Evolutionary conservation across 2,888 invertebrate species (phyloP).

Genomic region (Brenthis ino): DNA sequence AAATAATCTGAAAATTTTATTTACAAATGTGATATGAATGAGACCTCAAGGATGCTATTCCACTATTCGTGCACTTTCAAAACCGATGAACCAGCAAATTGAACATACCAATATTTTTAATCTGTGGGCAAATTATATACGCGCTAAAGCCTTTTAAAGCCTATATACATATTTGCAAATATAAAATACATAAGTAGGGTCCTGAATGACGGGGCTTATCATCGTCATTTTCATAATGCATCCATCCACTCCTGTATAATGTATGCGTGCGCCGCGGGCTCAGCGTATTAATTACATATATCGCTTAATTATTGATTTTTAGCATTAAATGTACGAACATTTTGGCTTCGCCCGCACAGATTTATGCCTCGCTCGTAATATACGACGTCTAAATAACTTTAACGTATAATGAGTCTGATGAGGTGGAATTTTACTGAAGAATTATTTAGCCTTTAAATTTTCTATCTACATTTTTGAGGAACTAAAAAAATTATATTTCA

Average conservation of each 20-base stretch:
- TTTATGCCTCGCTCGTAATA: constrained; percentile 46
- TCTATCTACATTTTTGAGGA: not conserved
- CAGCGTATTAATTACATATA: constrained; percentile 78
- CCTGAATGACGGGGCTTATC: constrained; percentile 56
- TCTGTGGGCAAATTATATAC: constrained; percentile 21
- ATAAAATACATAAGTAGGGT: constrained; percentile 42
- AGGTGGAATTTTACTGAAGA: constrained; percentile 26
- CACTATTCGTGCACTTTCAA: not conserved
- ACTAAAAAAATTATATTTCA: not conserved
- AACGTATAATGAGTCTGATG: constrained; percentile 28
- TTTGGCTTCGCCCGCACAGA: constrained; percentile 53
- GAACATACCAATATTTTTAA: constrained; percentile 14
- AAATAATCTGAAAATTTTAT: too few relatives aligned
- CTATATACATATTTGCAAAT: constrained; percentile 25
- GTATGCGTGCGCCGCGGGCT: constrained; percentile 47
- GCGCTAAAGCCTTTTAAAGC: constrained; percentile 29
- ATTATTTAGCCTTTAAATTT: constrained; percentile 10
- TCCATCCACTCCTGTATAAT: constrained; percentile 63
- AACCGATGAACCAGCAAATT: not conserved
- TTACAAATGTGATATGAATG: too few relatives aligned
- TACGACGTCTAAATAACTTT: constrained; percentile 44
- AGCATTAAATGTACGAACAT: constrained; percentile 69
- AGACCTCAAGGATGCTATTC: too few relatives aligned
- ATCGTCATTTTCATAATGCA: constrained; percentile 70
- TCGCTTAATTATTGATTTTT: constrained; percentile 81